Evolutionary conservation across 2,888 invertebrate genomes (phyloP).

Genomic region (Drosophila seclusa): DNA sequence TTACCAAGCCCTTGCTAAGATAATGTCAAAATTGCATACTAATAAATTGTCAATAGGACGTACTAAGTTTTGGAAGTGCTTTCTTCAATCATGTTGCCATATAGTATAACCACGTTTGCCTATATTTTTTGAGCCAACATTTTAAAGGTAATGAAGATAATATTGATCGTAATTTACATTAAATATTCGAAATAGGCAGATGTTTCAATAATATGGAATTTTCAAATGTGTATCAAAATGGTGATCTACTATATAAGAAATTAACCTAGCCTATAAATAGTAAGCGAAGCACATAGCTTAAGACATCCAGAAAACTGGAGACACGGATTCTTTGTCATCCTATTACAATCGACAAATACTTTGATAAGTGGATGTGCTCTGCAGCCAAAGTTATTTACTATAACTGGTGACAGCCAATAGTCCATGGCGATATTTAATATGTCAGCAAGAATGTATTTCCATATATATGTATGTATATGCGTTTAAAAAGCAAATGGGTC

Average conservation of each 20-base stretch:
- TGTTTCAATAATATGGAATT: neutral
- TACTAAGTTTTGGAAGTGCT: neutral
- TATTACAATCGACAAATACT: conserved; percentile 6
- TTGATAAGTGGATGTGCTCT: conserved; percentile 1
- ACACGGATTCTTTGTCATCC: too few species aligned
- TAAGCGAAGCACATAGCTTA: neutral
- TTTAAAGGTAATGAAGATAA: neutral
- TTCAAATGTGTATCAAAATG: neutral
- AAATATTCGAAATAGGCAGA: neutral
- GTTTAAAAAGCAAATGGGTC: conserved; percentile 4
- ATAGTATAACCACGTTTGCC: neutral
- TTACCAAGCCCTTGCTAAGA: neutral
- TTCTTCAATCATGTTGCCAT: neutral
- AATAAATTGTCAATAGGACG: neutral
- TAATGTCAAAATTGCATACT: neutral
- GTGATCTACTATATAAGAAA: neutral
- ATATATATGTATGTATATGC: neutral
- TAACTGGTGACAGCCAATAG: conserved; percentile 4
- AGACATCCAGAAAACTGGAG: neutral
- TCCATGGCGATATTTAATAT: neutral
- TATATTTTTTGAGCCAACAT: neutral
- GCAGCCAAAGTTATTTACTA: conserved; percentile 16
- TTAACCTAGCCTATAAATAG: neutral
- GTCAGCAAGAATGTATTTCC: neutral
- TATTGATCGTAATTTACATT: neutral